Evolutionary conservation across 2,888 invertebrate species (phyloP), one percentile per base, ranked within the genome.

Genomic region (Amiota mariae): DNA sequence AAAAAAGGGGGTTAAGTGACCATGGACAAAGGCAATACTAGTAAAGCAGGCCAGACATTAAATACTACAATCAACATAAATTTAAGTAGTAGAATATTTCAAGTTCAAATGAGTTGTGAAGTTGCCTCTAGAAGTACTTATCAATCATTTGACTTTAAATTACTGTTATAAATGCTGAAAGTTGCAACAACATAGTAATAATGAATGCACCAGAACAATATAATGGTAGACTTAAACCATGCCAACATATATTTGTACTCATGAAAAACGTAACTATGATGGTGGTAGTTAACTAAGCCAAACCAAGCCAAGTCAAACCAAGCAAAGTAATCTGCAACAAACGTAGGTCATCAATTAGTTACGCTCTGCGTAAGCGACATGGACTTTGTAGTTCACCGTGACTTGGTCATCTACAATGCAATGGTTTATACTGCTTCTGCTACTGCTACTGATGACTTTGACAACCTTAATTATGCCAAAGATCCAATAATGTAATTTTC

Each of bases 401-500:
- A 61, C 70, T 49, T 51, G 15, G 70, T 49, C 20, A 56, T 18
- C 11, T 59, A 11, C 15, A 36, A 71, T 73, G 74, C 66, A 57
- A 8, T 36, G 59, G 59, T 20, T 18, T n/a, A 15, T 47, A 49
- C 11, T n/a, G 47, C n/a, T n/a, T n/a, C n/a, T n/a, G n/a, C 20
- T 20, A 10, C 24, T 18, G 47, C 56, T 46, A 70, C 24, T 46
- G 67, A 48, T 70, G 67, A n/a, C 71, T 70, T 76, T 75, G 78
- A 77, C 78, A 78, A 79, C 77, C 83, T 83, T 85, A 85, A 83
- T 83, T 83, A 85, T 83, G 85, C 85, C 85, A 78, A 77, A 83
- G 70, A 36, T 75, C 83, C 82, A 81, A 82, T 85, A 83, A 82
- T 82, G 82, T 71, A 76, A 80, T 82, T 81, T 83, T 72, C 84